These are phyloP conservation scores for Silurus lanzhouensis DNA, from an alignment of 2,797 vertebrate genomes.

Conservation along the genomic window DNA sequence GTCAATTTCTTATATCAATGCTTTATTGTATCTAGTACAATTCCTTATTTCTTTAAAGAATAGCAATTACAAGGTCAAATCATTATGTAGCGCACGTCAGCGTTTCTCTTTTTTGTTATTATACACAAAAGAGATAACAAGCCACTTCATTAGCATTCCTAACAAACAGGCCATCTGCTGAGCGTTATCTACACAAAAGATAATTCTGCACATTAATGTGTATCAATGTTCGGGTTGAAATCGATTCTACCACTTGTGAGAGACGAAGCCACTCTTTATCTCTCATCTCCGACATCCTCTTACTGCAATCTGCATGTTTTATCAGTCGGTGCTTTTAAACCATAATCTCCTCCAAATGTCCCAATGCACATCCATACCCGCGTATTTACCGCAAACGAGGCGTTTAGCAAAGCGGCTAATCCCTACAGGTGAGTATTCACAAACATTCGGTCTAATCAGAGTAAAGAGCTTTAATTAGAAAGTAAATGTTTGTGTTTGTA, in stretches of 20 bases:
- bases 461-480: not conserved
- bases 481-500: not conserved
- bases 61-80: constrained; percentile 24
- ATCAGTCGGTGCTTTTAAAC: constrained; percentile 2
- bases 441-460: not conserved
- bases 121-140: constrained; percentile 37
- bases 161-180: constrained; percentile 33
- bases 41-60: not conserved
- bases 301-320: not conserved
- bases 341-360: constrained; percentile 3
- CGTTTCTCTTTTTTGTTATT: not conserved
- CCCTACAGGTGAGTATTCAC: not conserved
- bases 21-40: not conserved
- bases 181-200: constrained; percentile 24
- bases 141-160: constrained; percentile 41
- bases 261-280: constrained; percentile 23
- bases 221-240: constrained; percentile 23
- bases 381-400: not conserved
- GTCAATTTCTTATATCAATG: not conserved
- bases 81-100: constrained; percentile 15
- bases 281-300: constrained; percentile 17
- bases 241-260: not conserved
- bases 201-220: constrained; percentile 27
- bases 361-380: not conserved
- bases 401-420: not conserved